Evolutionary conservation across 1,140 invertebrate genomes (phyloP).

Genomic region (Cheumatopsyche charites): DNA sequence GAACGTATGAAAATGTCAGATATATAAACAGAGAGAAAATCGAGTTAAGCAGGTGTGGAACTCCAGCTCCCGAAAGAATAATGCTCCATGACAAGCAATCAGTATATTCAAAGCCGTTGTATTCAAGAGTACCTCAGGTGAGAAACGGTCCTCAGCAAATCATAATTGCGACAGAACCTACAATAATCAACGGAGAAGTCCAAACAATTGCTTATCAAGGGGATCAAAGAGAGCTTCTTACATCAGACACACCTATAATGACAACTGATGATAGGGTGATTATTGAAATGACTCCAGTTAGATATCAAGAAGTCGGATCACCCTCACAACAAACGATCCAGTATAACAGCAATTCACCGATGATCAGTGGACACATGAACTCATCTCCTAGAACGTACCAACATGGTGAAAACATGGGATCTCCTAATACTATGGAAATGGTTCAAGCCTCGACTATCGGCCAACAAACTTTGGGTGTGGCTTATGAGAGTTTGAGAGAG

Average conservation of each 20-base stretch:
- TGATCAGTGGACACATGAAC: conserved; percentile 46
- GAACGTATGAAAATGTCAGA: conserved; percentile 25
- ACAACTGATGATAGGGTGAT: conserved; percentile 41
- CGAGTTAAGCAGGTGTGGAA: conserved; percentile 9
- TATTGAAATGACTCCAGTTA: conserved; percentile 50
- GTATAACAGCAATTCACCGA: conserved; percentile 42
- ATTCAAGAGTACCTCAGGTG: conserved; percentile 28
- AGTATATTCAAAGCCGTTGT: conserved; percentile 17
- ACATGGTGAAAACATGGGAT: conserved; percentile 51
- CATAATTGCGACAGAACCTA: conserved; percentile 37
- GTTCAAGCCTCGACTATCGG: conserved; percentile 55
- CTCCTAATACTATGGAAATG: conserved; percentile 55
- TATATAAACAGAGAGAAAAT: conserved; percentile 37
- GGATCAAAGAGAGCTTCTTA: conserved; percentile 35
- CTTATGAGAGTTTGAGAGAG: conserved; percentile 51
- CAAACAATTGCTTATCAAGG: conserved; percentile 42
- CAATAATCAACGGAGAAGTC: conserved; percentile 41
- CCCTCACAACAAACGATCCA: conserved; percentile 41
- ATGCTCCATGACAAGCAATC: conserved; percentile 39
- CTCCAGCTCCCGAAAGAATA: conserved; percentile 37
- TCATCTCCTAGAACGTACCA: conserved; percentile 52
- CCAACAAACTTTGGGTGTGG: conserved; percentile 57
- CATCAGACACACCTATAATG: conserved; percentile 30
- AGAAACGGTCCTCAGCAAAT: conserved; percentile 38
- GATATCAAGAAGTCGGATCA: conserved; percentile 48